Evolutionary conservation across 2,888 invertebrate species (phyloP).

Genomic region (Lasioglossum lativentre): DNA sequence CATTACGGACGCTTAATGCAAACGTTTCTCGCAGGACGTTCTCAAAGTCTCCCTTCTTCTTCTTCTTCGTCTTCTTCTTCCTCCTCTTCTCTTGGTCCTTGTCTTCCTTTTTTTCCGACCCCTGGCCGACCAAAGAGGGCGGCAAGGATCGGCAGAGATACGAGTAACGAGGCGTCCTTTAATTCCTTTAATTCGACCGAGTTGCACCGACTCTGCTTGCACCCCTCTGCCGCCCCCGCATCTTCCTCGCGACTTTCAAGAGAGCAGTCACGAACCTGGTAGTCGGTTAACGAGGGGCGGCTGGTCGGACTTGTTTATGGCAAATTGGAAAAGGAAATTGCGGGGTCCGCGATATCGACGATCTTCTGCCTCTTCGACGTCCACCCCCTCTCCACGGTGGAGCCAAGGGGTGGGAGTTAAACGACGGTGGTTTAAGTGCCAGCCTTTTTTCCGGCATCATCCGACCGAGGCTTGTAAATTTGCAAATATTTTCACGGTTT

Average conservation of each 20-base stretch:
- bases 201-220: slow-evolving; percentile 63
- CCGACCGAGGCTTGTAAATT: slow-evolving; percentile 29
- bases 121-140: slow-evolving; percentile 29
- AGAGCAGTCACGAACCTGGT: slow-evolving; percentile 75
- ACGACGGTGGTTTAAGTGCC: slow-evolving; percentile 53
- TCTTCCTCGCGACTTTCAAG: slow-evolving; percentile 57
- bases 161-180: slow-evolving; percentile 81
- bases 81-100: not conserved
- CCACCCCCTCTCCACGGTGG: not conserved
- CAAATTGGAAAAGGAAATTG: slow-evolving; percentile 84
- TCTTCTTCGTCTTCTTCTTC: too few relatives aligned
- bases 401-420: slow-evolving; percentile 40
- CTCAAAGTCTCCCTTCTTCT: not conserved
- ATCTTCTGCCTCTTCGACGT: slow-evolving; percentile 30
- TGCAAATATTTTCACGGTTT: slow-evolving; percentile 32
- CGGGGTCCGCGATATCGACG: slow-evolving; percentile 75
- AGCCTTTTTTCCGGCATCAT: slow-evolving; percentile 24
- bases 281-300: slow-evolving; percentile 73
- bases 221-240: slow-evolving; percentile 35
- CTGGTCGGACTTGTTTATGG: slow-evolving; percentile 82
- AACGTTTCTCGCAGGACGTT: slow-evolving; percentile 58
- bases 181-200: slow-evolving; percentile 82
- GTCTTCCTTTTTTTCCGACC: slow-evolving; percentile 21
- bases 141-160: slow-evolving; percentile 70
- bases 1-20: slow-evolving; percentile 78